Evolutionary conservation across 2,797 vertebrate genomes (phyloP).

Genomic region (Gallinago nigripennis): DNA sequence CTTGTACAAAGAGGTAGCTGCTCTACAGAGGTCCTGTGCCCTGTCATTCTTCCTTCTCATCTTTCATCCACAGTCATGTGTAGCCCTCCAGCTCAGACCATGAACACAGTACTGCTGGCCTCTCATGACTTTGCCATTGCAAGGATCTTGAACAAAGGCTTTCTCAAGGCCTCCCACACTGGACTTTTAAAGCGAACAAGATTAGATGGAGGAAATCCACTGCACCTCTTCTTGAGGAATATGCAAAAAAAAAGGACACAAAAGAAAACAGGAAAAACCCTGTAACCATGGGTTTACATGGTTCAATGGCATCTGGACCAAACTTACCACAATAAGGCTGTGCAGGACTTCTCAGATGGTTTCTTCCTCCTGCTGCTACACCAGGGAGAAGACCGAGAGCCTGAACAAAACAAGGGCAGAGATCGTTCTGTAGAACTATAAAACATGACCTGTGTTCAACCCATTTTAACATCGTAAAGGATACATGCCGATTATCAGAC

Average conservation of each 20-base stretch:
- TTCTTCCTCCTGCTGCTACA: neutral
- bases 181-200: neutral
- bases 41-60: neutral
- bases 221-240: neutral
- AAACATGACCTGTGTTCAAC: neutral
- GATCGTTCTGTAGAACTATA: rapidly evolving
- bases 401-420: neutral
- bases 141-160: neutral
- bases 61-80: neutral
- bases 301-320: neutral
- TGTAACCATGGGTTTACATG: neutral
- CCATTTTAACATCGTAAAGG: neutral
- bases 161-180: neutral
- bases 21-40: neutral
- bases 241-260: neutral
- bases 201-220: neutral
- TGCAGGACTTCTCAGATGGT: neutral
- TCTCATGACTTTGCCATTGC: neutral
- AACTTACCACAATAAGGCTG: neutral
- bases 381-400: neutral
- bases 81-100: neutral
- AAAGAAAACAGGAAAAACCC: rapidly evolving
- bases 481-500: neutral
- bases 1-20: neutral
- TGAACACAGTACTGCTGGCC: neutral